Evolutionary conservation across 2,888 invertebrate genomes (phyloP).

Genomic region (Azorinus chamasolen): DNA sequence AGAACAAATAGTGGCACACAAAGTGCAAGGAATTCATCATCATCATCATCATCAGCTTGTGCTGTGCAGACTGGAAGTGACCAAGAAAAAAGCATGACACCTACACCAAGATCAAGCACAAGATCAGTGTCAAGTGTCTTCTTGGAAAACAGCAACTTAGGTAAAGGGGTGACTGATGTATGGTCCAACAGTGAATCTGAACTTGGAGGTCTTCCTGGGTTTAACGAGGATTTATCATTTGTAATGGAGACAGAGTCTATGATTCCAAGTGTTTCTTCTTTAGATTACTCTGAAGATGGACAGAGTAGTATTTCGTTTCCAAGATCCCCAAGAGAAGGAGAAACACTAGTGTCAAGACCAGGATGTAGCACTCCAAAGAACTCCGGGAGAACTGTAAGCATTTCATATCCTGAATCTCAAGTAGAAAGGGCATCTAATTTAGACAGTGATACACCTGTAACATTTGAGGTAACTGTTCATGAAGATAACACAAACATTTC

Average conservation of each 20-base stretch:
- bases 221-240: slow-evolving; percentile 62
- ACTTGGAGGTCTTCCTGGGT: slow-evolving; percentile 22
- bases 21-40: slow-evolving; percentile 51
- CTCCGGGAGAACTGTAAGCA: slow-evolving; percentile 34
- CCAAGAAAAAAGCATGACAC: slow-evolving; percentile 41
- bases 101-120: slow-evolving; percentile 46
- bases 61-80: slow-evolving; percentile 32
- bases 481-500: slow-evolving; percentile 76
- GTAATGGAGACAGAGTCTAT: slow-evolving; percentile 69
- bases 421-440: slow-evolving; percentile 34
- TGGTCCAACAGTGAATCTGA: slow-evolving; percentile 68
- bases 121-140: slow-evolving; percentile 48
- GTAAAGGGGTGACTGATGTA: slow-evolving; percentile 61
- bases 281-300: slow-evolving; percentile 55
- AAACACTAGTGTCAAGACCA: slow-evolving; percentile 27
- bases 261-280: slow-evolving; percentile 48
- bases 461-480: slow-evolving; percentile 76
- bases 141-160: slow-evolving; percentile 51
- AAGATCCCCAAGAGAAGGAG: slow-evolving; percentile 33
- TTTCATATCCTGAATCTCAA: slow-evolving; percentile 56
- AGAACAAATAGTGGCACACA: slow-evolving; percentile 59
- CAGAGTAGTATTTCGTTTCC: slow-evolving; percentile 64
- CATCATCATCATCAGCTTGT: slow-evolving; percentile 55
- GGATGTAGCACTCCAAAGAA: slow-evolving; percentile 54
- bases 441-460: slow-evolving; percentile 56